These are phyloP conservation scores for Carterocephalus palaemon DNA, from an alignment of 2,888 invertebrate genomes.

Conservation along the genomic window DNA sequence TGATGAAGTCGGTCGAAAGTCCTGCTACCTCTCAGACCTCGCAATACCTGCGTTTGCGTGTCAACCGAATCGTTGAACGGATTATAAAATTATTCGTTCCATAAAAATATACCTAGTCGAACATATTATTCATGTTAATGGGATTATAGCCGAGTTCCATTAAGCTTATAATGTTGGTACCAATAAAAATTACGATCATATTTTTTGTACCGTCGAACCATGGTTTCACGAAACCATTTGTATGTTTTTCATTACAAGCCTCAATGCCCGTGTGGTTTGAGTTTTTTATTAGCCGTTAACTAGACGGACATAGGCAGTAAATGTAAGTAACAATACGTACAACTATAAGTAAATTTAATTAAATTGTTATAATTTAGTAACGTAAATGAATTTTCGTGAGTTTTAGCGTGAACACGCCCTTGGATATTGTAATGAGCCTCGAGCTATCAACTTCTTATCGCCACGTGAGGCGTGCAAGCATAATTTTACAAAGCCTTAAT, in stretches of 20 bases:
- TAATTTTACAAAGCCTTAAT: slow-evolving; percentile 28
- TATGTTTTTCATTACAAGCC: slow-evolving; percentile 10
- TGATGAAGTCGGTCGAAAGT: slow-evolving; percentile 21
- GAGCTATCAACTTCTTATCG: slow-evolving; percentile 19
- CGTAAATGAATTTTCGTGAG: neutral
- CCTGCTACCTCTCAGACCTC: slow-evolving; percentile 22
- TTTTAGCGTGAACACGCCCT: too few relatives aligned
- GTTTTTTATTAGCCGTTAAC: neutral
- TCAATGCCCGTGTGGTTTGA: neutral
- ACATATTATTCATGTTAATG: slow-evolving; percentile 56
- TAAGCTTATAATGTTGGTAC: slow-evolving; percentile 54
- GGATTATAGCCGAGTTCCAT: slow-evolving; percentile 59
- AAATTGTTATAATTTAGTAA: too few relatives aligned
- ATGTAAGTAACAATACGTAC: too few relatives aligned
- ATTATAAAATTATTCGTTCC: slow-evolving; percentile 59
- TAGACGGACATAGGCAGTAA: too few relatives aligned
- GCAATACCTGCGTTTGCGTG: slow-evolving; percentile 55
- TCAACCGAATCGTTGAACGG: slow-evolving; percentile 52
- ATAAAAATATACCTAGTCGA: slow-evolving; percentile 58
- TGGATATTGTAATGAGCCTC: neutral
- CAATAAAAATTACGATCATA: slow-evolving; percentile 53
- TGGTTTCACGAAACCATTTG: slow-evolving; percentile 10
- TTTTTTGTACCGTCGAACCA: slow-evolving; percentile 34
- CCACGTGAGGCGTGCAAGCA: slow-evolving; percentile 20
- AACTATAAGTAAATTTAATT: too few relatives aligned